Evolutionary conservation across 2,113 vertebrate species (phyloP).

Genomic region (Acrocephalus kingi): DNA sequence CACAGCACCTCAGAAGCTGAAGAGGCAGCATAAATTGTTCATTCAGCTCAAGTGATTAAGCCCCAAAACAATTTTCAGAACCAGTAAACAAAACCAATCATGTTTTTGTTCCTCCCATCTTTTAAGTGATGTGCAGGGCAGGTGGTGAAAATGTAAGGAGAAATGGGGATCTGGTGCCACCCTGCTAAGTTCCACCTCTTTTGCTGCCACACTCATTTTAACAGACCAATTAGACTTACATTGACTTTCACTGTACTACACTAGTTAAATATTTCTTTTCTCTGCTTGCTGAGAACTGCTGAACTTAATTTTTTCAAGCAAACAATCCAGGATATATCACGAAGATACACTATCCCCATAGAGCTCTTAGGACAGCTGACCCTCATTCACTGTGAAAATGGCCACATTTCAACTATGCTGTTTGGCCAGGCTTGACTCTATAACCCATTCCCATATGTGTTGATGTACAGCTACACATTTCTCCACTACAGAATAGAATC

Average conservation of each 20-base stretch:
- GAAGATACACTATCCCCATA: background rate
- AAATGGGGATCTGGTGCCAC: background rate
- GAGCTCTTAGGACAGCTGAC: background rate
- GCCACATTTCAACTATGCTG: background rate
- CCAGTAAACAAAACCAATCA: rapidly evolving
- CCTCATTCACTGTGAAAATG: background rate
- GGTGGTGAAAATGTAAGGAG: background rate
- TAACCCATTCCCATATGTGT: background rate
- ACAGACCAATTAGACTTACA: background rate
- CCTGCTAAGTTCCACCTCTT: background rate
- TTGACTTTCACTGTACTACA: rapidly evolving
- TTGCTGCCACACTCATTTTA: background rate
- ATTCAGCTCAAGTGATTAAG: background rate
- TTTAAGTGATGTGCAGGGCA: background rate
- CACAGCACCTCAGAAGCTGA: background rate
- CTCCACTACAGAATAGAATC: background rate
- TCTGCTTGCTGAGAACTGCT: background rate
- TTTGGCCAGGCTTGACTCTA: background rate
- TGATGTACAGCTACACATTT: background rate
- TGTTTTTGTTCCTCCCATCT: background rate
- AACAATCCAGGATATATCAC: background rate
- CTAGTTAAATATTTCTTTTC: background rate
- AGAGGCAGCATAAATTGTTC: background rate
- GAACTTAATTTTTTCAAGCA: background rate
- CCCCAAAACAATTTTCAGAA: background rate